Evolutionary conservation across 92 coral and sea anemone genomes (phyloP), one percentile per base, ranked within the genome.

Genomic region (Desmophyllum pertusum): DNA sequence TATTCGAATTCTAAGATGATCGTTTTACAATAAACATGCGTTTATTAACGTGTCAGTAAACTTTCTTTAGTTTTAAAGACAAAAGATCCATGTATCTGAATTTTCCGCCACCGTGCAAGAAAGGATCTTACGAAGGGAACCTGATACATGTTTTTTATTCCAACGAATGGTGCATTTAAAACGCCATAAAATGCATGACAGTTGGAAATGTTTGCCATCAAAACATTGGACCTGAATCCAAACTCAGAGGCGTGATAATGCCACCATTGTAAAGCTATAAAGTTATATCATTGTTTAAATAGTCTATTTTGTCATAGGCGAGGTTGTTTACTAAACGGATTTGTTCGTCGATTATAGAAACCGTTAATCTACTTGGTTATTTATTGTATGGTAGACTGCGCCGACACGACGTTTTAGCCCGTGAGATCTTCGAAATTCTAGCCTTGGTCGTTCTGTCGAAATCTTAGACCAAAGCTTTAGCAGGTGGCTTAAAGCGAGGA

Each of bases 211-310:
- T 43, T 71, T 13, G 30, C 18, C 19, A 14, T 43, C 19, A 41
- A 42, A n/a, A 3, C 33, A 40, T 6, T 10, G 21, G 35, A 71
- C 10, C 2, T 71, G 17, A 3, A 39, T 71, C 25, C 25, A 38
- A 36, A 68, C 31, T 39, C 27, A 38, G 13, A 10, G 65, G 29
- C 73, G 29, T 36, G 46, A 14, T 6, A 38, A 18, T 19, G 73
- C 45, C 15, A 27, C 43, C 41, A 37, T 68, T 68, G 27, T 38
- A 5, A 19, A 21, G 73, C 46, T 6, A 68, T 68, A 59, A 59
- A 59, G 27, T 59, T 59, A 59, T 59, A 59, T 59, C 65, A 68
- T 68, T 68, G 73, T 68, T 68, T 68, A 68, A 38, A 68, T 10
- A 37, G 30, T 37, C n/a, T 37, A 68, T 68, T 37, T 68, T 68